Conservation (phyloP, 2,113 vertebrate species). For the Rousettus leschenaultii region DNA sequence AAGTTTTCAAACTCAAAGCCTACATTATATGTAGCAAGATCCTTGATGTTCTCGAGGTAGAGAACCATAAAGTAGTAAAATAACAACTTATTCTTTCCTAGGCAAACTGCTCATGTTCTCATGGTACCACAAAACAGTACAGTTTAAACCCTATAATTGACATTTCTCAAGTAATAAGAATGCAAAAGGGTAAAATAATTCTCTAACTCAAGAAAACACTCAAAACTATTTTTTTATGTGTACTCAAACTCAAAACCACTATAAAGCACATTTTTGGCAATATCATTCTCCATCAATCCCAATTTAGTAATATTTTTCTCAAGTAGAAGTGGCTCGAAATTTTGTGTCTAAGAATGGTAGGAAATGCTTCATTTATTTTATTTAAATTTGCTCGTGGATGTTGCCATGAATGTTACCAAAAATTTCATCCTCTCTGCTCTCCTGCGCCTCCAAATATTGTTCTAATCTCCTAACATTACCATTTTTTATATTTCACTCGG, state of each 20-base stretch:
- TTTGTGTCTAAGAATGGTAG: background rate
- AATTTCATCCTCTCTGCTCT: background rate
- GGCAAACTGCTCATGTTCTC: background rate
- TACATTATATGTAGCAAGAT: background rate
- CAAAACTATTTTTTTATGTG: background rate
- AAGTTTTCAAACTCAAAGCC: background rate
- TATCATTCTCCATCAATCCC: background rate
- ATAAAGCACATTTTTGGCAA: background rate
- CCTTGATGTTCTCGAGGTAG: background rate
- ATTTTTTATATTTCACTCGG: slow-evolving; percentile 6
- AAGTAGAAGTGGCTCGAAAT: background rate
- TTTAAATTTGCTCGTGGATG: background rate
- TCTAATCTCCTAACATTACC: background rate
- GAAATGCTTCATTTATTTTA: background rate
- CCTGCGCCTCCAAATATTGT: background rate
- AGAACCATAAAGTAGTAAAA: background rate
- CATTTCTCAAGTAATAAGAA: background rate
- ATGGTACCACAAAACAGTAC: background rate
- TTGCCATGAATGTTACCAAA: background rate
- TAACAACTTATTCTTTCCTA: background rate
- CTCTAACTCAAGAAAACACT: background rate
- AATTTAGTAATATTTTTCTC: background rate
- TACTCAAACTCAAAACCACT: background rate
- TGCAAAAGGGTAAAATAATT: background rate
- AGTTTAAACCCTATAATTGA: background rate